Conservation (phyloP, 2,888 invertebrate species). For the Pediacus dermestoides region DNA sequence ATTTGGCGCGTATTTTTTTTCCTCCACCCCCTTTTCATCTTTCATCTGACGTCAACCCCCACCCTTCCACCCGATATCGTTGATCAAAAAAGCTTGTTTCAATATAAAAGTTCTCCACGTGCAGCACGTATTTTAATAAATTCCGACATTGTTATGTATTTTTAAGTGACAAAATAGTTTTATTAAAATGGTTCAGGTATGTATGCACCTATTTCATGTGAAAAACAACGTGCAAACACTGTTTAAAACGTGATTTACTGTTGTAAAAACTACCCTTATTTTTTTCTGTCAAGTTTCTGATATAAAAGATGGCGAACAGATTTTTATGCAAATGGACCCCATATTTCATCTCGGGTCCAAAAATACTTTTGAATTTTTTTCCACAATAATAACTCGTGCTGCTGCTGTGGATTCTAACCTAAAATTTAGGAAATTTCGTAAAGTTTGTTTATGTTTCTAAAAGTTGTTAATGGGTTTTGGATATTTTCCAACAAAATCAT, state of each 20-base stretch:
- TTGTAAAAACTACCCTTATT: constrained; percentile 36
- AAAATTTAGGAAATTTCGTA: too few species aligned
- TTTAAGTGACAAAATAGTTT: constrained; percentile 29
- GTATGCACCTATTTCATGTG: constrained; percentile 20
- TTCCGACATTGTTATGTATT: constrained; percentile 38
- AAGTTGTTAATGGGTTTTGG: too few species aligned
- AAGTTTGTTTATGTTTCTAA: too few species aligned
- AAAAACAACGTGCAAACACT: constrained; percentile 12
- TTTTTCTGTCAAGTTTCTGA: constrained; percentile 36
- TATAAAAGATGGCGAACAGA: constrained; percentile 45
- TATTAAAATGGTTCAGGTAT: constrained; percentile 41
- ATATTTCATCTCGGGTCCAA: constrained; percentile 26
- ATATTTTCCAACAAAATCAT: constrained; percentile 10
- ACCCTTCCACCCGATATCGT: constrained; percentile 21
- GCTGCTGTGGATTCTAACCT: too few species aligned
- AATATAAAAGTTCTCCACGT: constrained; percentile 45
- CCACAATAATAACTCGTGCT: too few species aligned
- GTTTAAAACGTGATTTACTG: constrained; percentile 18
- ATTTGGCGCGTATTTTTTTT: too few species aligned
- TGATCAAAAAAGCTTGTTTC: constrained; percentile 39
- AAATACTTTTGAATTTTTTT: too few species aligned
- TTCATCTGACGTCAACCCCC: too few species aligned
- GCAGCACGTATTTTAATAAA: constrained; percentile 36
- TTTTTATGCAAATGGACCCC: constrained; percentile 40
- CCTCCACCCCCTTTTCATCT: too few species aligned